These are phyloP conservation scores for Sarcophaga carnaria DNA, from an alignment of 2,888 invertebrate species.

Conservation along the genomic window DNA sequence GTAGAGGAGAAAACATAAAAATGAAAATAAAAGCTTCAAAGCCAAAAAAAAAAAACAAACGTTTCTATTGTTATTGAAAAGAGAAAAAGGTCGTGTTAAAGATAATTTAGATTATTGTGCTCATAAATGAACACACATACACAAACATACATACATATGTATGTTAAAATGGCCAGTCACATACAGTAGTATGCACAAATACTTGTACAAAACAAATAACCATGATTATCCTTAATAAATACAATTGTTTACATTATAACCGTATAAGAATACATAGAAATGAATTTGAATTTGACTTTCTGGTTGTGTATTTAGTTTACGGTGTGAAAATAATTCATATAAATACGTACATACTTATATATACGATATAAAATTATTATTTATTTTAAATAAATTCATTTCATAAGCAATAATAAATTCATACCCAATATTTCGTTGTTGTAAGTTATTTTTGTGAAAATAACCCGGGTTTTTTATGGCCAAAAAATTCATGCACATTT, in stretches of 20 bases:
- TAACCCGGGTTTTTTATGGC: conserved; percentile 7
- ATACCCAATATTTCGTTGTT: too few species aligned
- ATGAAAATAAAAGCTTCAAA: conserved; percentile 5
- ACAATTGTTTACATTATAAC: conserved; percentile 43
- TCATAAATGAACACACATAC: not conserved
- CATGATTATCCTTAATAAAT: conserved; percentile 59
- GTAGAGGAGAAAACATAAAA: not conserved
- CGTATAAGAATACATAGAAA: not conserved
- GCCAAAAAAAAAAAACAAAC: not conserved
- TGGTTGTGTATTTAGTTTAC: too few species aligned
- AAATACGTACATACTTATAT: not conserved
- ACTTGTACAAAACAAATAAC: conserved; percentile 12
- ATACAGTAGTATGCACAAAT: conserved; percentile 3
- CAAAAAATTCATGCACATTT: conserved; percentile 26
- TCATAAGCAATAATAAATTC: too few species aligned
- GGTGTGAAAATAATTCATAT: not conserved
- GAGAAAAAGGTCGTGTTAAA: conserved; percentile 33
- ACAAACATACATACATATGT: too few species aligned
- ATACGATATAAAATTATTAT: not conserved
- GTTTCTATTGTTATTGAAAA: conserved; percentile 29
- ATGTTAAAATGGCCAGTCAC: not conserved
- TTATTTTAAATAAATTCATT: conserved; percentile 43
- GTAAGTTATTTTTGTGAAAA: not conserved
- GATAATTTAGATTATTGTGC: conserved; percentile 54
- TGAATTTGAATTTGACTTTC: not conserved